Conservation (phyloP, 1,140 invertebrate species). For the Drosophila ananassae region DNA sequence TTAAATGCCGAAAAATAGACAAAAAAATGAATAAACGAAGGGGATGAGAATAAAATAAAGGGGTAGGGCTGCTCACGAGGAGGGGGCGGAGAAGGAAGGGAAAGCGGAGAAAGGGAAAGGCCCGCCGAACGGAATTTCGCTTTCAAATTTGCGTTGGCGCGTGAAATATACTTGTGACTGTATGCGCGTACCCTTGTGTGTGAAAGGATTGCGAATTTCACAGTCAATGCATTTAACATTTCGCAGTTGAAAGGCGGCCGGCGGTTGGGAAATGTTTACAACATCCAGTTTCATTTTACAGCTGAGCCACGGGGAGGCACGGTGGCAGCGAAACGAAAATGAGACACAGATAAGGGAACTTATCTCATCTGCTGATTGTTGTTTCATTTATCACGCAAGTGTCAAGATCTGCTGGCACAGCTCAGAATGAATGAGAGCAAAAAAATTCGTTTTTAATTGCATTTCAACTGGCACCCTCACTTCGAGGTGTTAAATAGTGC, state of each 20-base stretch:
- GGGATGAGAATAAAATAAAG: constrained; percentile 4
- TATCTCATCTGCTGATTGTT: constrained; percentile 65
- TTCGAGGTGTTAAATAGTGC: constrained; percentile 60
- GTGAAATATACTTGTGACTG: constrained; percentile 61
- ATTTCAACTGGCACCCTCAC: constrained; percentile 54
- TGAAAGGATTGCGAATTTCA: constrained; percentile 71
- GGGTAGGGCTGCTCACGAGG: neutral
- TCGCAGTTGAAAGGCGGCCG: constrained; percentile 9
- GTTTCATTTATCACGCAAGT: constrained; percentile 72
- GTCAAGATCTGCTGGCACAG: constrained; percentile 67
- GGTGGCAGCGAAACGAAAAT: neutral
- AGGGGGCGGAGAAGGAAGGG: neutral
- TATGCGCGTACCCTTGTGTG: constrained; percentile 24
- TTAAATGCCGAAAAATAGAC: constrained; percentile 81
- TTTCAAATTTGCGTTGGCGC: constrained; percentile 76
- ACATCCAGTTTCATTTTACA: constrained; percentile 67
- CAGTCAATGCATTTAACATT: constrained; percentile 65
- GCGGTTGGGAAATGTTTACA: constrained; percentile 37
- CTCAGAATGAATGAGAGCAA: constrained; percentile 62
- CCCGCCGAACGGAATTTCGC: constrained; percentile 63
- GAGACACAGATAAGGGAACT: constrained; percentile 26
- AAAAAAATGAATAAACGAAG: constrained; percentile 31
- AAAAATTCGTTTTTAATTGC: constrained; percentile 70
- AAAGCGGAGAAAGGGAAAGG: constrained; percentile 27
- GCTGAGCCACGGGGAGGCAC: constrained; percentile 14